A percentile compares a stretch with the other conserved stretches of the same genome.
Evolutionary conservation across 2,113 vertebrate genomes (phyloP).

Genomic region (Tragelaphus imberbis): DNA sequence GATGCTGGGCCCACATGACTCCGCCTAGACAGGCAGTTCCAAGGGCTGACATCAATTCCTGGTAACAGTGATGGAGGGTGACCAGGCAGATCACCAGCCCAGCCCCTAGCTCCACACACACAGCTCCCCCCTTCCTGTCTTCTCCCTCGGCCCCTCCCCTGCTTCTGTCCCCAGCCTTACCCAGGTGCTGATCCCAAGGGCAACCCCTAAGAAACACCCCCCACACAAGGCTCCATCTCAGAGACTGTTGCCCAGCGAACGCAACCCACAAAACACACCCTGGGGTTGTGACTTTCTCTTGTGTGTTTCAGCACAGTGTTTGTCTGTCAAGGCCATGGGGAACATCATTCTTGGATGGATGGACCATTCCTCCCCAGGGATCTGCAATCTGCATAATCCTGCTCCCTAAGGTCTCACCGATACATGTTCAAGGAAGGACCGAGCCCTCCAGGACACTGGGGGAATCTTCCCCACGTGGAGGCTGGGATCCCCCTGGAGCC

Average conservation of each 20-base stretch:
- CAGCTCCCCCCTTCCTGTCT: not conserved
- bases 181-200: not conserved
- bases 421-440: not conserved
- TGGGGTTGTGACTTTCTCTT: not conserved
- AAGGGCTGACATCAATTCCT: fast-evolving
- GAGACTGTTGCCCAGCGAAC: not conserved
- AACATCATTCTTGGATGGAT: not conserved
- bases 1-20: not conserved
- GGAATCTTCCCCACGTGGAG: not conserved
- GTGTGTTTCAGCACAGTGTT: not conserved
- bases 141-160: not conserved
- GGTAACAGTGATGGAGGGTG: fast-evolving
- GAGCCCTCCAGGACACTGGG: not conserved
- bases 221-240: not conserved
- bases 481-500: not conserved
- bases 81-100: not conserved
- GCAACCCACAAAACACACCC: not conserved
- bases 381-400: not conserved
- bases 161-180: not conserved
- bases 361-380: no score
- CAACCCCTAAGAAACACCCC: no score
- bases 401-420: not conserved
- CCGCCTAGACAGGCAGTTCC: not conserved
- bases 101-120: not conserved
- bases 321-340: not conserved